phyloP scores from a whole-genome alignment of 2,888 invertebrate genomes.

The Miltochrista miniata region DNA sequence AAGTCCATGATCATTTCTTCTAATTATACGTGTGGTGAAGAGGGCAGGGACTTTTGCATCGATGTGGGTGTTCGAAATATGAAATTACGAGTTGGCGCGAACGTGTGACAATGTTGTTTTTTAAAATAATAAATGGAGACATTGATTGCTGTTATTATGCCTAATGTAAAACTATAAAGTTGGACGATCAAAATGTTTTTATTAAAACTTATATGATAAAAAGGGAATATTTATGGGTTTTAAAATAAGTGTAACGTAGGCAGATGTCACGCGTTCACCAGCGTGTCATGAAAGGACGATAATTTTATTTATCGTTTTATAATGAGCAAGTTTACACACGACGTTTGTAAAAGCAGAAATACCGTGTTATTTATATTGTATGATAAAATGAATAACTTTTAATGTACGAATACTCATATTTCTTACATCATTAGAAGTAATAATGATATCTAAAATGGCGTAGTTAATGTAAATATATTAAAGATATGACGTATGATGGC shows the following conservation, averaged over 20 bases:
- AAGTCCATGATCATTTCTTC: conserved; percentile 76
- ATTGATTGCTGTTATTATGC: conserved; percentile 58
- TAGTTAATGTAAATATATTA: not conserved
- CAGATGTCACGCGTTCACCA: conserved; percentile 63
- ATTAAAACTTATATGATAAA: conserved; percentile 49
- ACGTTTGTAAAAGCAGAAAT: conserved; percentile 40
- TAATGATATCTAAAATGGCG: not conserved
- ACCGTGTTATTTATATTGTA: conserved; percentile 26
- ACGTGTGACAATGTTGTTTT: conserved; percentile 71
- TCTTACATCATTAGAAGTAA: conserved; percentile 8
- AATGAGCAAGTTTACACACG: conserved; percentile 74
- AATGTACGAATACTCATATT: conserved; percentile 14
- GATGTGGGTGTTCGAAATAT: conserved; percentile 81
- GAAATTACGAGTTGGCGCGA: conserved; percentile 77
- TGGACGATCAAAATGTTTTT: conserved; percentile 29
- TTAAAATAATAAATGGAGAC: conserved; percentile 54
- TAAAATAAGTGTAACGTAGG: conserved; percentile 63
- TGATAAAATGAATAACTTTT: conserved; percentile 21
- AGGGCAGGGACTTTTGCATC: conserved; percentile 64
- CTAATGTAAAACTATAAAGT: conserved; percentile 47
- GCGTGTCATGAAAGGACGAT: conserved; percentile 68
- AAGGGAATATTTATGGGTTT: conserved; percentile 66
- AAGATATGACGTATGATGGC: conserved; percentile 1
- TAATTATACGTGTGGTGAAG: conserved; percentile 75
- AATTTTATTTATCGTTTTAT: conserved; percentile 81